These are phyloP conservation scores for Melanotaenia boesemani DNA, from an alignment of 2,797 vertebrate species.

Conservation along the genomic window DNA sequence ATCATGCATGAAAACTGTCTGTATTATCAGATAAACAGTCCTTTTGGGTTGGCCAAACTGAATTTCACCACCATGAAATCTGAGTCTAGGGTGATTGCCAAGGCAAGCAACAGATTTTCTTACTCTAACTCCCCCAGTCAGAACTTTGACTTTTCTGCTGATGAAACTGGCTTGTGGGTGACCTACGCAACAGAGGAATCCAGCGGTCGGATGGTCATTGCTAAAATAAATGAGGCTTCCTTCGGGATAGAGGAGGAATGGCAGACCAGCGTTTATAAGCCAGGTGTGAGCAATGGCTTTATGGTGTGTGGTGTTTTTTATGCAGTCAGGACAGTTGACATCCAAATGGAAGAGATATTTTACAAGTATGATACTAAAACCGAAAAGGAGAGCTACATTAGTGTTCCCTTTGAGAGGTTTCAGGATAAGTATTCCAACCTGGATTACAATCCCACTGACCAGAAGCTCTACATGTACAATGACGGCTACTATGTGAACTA, in stretches of 20 bases:
- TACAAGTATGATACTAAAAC: slow-evolving; percentile 79
- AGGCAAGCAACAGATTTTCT: slow-evolving; percentile 78
- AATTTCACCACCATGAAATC: slow-evolving; percentile 72
- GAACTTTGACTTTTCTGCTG: slow-evolving; percentile 83
- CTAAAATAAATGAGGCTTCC: slow-evolving; percentile 71
- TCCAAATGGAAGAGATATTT: slow-evolving; percentile 77
- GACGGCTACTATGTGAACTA: slow-evolving; percentile 79
- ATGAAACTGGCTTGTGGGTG: slow-evolving; percentile 85
- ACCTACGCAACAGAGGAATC: slow-evolving; percentile 78
- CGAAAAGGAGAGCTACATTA: slow-evolving; percentile 65
- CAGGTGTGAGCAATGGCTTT: slow-evolving; percentile 74
- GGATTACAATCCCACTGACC: slow-evolving; percentile 80
- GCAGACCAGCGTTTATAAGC: slow-evolving; percentile 73
- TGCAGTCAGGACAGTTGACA: slow-evolving; percentile 69
- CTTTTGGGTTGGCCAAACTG: slow-evolving; percentile 75
- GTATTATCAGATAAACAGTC: slow-evolving; percentile 73
- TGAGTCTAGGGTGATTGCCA: slow-evolving; percentile 65
- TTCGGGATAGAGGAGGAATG: slow-evolving; percentile 72
- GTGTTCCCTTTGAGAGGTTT: slow-evolving; percentile 74
- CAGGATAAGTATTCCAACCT: slow-evolving; percentile 70
- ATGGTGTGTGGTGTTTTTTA: slow-evolving; percentile 82
- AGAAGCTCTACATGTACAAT: slow-evolving; percentile 83
- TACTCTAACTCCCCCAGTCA: slow-evolving; percentile 74
- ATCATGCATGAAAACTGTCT: slow-evolving; percentile 78
- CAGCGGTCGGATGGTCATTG: slow-evolving; percentile 75